Evolutionary conservation across 2,113 vertebrate species (phyloP).

Genomic region (Pyrgilauda ruficollis): DNA sequence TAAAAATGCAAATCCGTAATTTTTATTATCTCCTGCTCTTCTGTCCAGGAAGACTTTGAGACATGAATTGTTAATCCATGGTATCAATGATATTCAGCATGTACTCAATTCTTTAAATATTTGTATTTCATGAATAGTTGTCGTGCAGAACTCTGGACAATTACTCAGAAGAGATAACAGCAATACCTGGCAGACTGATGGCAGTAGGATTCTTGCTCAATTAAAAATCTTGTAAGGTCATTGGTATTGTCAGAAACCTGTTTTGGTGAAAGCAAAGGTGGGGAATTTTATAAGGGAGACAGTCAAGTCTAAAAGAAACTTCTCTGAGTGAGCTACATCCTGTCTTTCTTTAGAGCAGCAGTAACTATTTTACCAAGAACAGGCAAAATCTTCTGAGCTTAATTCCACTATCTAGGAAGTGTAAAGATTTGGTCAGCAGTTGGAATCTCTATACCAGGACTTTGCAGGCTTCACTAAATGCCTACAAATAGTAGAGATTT

Average conservation of each 20-base stretch:
- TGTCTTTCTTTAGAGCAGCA: background rate
- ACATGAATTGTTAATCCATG: fast-evolving
- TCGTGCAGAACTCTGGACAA: background rate
- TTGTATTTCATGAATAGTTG: background rate
- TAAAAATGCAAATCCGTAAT: background rate
- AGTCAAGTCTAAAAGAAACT: background rate
- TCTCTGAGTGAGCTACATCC: background rate
- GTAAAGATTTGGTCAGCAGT: background rate
- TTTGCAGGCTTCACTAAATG: background rate
- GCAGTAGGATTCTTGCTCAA: background rate
- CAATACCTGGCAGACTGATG: background rate
- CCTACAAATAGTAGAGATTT: background rate
- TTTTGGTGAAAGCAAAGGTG: background rate
- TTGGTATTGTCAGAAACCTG: background rate
- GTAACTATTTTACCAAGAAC: background rate
- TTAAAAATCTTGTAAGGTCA: background rate
- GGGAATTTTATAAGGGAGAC: background rate
- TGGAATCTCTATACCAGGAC: background rate
- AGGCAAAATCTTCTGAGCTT: background rate
- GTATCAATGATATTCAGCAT: background rate
- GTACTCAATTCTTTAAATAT: background rate
- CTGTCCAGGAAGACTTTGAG: background rate
- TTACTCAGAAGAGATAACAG: background rate
- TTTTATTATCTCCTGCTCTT: background rate
- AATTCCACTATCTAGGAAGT: background rate